phyloP scores from a whole-genome alignment of 2,888 invertebrate species.

The Tipula helvola region DNA sequence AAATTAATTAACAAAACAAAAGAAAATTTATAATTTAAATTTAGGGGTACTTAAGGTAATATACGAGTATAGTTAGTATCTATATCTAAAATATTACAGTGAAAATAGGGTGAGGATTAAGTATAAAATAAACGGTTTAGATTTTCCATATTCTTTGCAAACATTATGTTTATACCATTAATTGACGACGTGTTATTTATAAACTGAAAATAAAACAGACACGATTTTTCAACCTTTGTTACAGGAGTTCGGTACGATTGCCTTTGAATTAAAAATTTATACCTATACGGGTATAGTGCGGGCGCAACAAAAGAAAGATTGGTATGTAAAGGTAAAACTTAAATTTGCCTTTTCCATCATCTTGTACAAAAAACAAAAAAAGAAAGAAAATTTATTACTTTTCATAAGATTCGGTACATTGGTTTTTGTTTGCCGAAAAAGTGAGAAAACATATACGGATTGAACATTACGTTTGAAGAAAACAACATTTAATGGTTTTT shows the following conservation, averaged over 20 bases:
- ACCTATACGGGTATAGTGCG: not conserved
- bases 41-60: not conserved
- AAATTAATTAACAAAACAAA: not conserved
- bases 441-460: not conserved
- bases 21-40: not conserved
- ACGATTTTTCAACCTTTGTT: too few species aligned
- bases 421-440: not conserved
- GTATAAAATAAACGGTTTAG: not conserved
- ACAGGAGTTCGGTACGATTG: not conserved
- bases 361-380: not conserved
- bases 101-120: not conserved
- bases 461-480: not conserved
- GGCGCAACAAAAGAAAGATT: not conserved
- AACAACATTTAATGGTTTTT: not conserved
- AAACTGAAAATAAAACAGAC: too few species aligned
- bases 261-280: not conserved
- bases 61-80: not conserved
- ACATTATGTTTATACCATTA: not conserved
- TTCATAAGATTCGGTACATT: not conserved
- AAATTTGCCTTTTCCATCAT: not conserved
- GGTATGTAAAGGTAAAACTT: not conserved
- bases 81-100: not conserved
- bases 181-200: not conserved
- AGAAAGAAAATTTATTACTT: not conserved
- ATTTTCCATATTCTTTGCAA: not conserved